Base-by-base conservation (phyloP, 2,888 invertebrate species). In the Scrobipalpa costella region DNA sequence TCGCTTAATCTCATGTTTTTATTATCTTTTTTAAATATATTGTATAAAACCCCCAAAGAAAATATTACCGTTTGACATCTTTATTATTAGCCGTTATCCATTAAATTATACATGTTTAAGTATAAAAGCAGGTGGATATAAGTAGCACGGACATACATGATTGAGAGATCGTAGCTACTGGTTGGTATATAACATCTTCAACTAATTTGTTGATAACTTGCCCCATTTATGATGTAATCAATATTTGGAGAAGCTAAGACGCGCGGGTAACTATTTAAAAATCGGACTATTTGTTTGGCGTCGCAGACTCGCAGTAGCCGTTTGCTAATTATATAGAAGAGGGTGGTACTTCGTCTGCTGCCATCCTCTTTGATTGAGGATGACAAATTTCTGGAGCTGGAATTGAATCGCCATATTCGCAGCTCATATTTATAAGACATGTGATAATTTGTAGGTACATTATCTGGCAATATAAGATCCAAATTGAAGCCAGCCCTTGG, bases 51-150 rank as follows among this genome's bases (percentile, higher is more conserved):
- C 55, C 55, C 55, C 55, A 33, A 33, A 33, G 15, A 33, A 33
- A 27, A 55, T 55, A 55, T 55, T 15, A 55, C n/a, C 27, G 27
- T 34, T 15, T 55, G 27, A 55, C 55, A 55, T 55, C 55, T 55
- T 55, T 55, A 34, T 55, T 17, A 21, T 52, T 15, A 55, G 34
- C 34, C 55, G n/a, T 34, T 55, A n/a, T 27, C n/a, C 34, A 15
- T 55, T 9, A n/a, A 33, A n/a, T 27, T 15, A 2, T 34, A 15
- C n/a, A n/a, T 55, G 27, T 55, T 27, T 49, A 19, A 21, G 21
- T 19, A n/a, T n/a, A 11, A 52, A 21, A n/a, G 33, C 33, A 3
- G 19, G 33, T 52, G 11, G 17, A 7, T 19, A 17, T 17, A 9
- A 44, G 44, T 44, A 44, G 44, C 44, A 15, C n/a, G 44, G 44